Conservation (phyloP, 2,113 vertebrate species). For the Scalopus aquaticus region DNA sequence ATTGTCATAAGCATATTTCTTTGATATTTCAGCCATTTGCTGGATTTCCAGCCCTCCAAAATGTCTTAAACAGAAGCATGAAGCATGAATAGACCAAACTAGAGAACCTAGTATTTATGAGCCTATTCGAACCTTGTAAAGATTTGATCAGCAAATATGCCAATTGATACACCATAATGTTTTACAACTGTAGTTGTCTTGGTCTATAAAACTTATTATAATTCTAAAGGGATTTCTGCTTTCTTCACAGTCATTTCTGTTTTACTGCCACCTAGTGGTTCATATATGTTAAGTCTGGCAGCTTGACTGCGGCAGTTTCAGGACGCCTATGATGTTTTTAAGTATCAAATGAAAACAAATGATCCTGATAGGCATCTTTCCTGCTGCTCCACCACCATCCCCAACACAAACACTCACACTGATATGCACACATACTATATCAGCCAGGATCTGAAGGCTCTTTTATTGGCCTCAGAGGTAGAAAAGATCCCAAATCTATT, state of each 20-base stretch:
- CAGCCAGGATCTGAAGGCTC: background rate
- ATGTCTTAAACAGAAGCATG: conserved; percentile 66
- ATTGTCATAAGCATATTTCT: conserved; percentile 74
- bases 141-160: conserved; percentile 78
- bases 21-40: conserved; percentile 73
- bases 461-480: background rate
- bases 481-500: background rate
- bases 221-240: conserved; percentile 70
- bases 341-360: background rate
- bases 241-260: conserved; percentile 65
- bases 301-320: background rate
- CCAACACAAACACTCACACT: background rate
- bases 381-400: background rate
- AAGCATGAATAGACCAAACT: conserved; percentile 61
- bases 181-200: conserved; percentile 79
- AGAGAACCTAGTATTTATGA: conserved; percentile 71
- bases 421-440: background rate
- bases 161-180: conserved; percentile 80
- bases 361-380: background rate
- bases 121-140: conserved; percentile 72
- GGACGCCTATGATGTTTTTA: background rate
- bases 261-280: conserved; percentile 75
- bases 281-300: conserved; percentile 14
- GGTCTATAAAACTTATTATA: conserved; percentile 75
- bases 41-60: conserved; percentile 57